A percentile compares a stretch with the other conserved stretches of the same genome.
Evolutionary conservation across 2,113 vertebrate genomes (phyloP).

Genomic region (Erpornis zantholeuca): DNA sequence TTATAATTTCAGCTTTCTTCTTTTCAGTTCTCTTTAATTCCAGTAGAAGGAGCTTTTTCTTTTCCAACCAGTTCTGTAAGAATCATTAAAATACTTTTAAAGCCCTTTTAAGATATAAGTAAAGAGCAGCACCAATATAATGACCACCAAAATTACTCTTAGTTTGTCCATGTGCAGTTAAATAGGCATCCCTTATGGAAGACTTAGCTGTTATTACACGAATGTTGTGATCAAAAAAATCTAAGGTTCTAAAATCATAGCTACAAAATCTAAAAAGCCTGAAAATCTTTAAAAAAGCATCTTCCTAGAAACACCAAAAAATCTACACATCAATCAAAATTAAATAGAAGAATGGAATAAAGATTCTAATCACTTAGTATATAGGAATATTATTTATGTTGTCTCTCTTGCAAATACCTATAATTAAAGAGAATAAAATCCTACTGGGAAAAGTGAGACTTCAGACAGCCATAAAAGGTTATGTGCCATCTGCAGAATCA

Average conservation of each 20-base stretch:
- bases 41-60: conserved; percentile 80
- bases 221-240: not conserved
- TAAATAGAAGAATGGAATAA: not conserved
- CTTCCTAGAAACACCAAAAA: not conserved
- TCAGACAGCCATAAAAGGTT: not conserved
- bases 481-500: not conserved
- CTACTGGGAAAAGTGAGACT: not conserved
- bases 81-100: not conserved
- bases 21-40: conserved; percentile 78
- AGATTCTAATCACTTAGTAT: not conserved
- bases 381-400: not conserved
- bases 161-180: not conserved
- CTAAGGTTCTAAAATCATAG: not conserved
- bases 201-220: not conserved
- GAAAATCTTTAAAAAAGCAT: not conserved
- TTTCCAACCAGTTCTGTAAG: conserved; percentile 88
- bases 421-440: not conserved
- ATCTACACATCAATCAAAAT: not conserved
- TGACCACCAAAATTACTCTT: not conserved
- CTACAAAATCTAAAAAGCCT: not conserved
- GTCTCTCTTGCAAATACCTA: not conserved
- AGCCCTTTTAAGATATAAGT: not conserved
- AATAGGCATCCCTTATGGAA: not conserved
- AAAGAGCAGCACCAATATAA: not conserved
- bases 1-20: conserved; percentile 78